Percentiles rank a stretch among this genome's conserved stretches.
Evolutionary conservation across 2,888 invertebrate genomes (phyloP).

Genomic region (Lithophane socia): DNA sequence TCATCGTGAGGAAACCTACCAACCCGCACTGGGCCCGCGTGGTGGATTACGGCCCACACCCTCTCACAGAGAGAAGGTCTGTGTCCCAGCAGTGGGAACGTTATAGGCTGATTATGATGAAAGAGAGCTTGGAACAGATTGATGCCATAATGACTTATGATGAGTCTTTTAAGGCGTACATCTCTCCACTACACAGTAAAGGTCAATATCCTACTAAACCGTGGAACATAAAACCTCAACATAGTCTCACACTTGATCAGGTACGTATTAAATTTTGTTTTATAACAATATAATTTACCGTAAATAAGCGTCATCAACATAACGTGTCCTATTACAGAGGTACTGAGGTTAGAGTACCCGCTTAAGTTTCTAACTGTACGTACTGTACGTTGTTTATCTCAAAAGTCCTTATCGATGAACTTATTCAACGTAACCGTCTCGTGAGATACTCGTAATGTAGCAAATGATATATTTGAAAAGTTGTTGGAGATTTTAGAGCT

Average conservation of each 20-base stretch:
- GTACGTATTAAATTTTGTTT: constrained; percentile 51
- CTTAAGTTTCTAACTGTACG: constrained; percentile 57
- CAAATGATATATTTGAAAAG: constrained; percentile 26
- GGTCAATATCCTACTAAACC: constrained; percentile 10
- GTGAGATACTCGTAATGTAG: constrained; percentile 7
- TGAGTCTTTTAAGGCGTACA: background rate
- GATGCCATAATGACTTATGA: background rate
- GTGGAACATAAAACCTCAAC: constrained; percentile 39
- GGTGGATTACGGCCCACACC: too few relatives aligned
- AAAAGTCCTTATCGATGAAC: constrained; percentile 47
- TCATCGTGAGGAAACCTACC: too few relatives aligned
- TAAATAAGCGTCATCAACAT: constrained; percentile 52
- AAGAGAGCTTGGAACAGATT: background rate
- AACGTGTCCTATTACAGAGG: constrained; percentile 49
- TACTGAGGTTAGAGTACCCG: constrained; percentile 48
- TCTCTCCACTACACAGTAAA: background rate
- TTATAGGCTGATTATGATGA: too few relatives aligned
- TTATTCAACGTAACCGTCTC: constrained; percentile 43
- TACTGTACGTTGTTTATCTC: constrained; percentile 50
- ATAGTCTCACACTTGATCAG: constrained; percentile 32
- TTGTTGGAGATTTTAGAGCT: constrained; percentile 9
- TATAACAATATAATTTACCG: constrained; percentile 51
- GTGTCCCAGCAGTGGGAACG: too few relatives aligned
- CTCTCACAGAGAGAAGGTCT: too few relatives aligned
- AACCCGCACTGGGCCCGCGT: too few relatives aligned